These are phyloP conservation scores for Protobothrops mucrosquamatus DNA, from an alignment of 2,113 vertebrate genomes.

Conservation along the genomic window DNA sequence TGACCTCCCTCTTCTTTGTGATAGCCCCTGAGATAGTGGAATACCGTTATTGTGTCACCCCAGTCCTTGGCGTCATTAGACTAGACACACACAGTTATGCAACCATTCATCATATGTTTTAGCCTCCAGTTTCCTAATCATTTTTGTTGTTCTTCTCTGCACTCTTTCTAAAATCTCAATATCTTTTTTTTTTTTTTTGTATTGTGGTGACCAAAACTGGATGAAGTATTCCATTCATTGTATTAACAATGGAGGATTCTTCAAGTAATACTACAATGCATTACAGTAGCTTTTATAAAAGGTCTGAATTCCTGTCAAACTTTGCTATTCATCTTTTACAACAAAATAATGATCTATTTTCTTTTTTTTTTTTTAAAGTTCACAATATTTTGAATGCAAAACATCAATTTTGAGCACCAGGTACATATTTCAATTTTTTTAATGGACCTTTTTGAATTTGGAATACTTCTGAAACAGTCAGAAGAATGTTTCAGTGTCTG, in stretches of 20 bases:
- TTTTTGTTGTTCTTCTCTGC: neutral
- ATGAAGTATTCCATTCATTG: neutral
- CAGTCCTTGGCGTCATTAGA: neutral
- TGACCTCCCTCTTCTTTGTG: too few relatives aligned
- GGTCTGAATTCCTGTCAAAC: neutral
- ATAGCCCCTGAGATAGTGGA: neutral
- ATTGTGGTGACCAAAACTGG: neutral
- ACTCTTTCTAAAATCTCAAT: neutral
- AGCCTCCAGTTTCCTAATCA: neutral
- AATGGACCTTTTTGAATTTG: neutral
- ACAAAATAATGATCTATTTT: too few relatives aligned
- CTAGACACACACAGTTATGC: neutral
- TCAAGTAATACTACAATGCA: neutral
- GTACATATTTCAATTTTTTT: neutral
- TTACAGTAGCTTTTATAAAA: neutral
- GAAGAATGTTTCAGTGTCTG: neutral
- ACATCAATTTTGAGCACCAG: neutral
- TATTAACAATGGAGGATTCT: neutral
- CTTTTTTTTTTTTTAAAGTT: too few relatives aligned
- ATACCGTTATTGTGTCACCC: neutral
- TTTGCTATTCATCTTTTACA: too few relatives aligned
- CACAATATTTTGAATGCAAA: neutral
- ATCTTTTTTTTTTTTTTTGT: neutral
- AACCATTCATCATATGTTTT: neutral
- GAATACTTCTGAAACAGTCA: neutral